Evolutionary conservation across 2,797 vertebrate genomes (phyloP).

Genomic region (Platalea minor): DNA sequence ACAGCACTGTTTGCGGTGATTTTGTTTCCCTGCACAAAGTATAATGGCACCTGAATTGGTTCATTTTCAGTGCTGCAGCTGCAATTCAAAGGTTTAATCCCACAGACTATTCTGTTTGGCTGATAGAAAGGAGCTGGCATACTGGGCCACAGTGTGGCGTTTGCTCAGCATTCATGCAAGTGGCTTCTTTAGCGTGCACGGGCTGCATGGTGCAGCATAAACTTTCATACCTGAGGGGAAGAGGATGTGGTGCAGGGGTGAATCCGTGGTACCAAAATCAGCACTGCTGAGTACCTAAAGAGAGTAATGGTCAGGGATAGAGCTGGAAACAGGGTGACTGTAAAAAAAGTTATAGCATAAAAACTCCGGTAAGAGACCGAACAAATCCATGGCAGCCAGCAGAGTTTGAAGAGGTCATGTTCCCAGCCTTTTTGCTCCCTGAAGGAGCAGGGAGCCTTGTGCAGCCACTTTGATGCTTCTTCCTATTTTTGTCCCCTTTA

Average conservation of each 20-base stretch:
- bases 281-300: not conserved
- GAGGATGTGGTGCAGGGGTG: not conserved
- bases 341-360: not conserved
- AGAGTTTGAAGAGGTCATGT: not conserved
- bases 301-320: not conserved
- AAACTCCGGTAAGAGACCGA: not conserved
- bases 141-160: rapidly evolving
- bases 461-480: not conserved
- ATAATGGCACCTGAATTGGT: not conserved
- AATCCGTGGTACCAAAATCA: not conserved
- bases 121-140: not conserved
- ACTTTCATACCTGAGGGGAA: not conserved
- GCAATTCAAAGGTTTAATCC: not conserved
- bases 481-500: not conserved
- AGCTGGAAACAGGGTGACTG: not conserved
- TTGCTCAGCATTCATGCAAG: not conserved
- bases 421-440: not conserved
- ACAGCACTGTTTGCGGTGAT: not conserved
- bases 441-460: not conserved
- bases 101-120: not conserved
- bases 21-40: not conserved
- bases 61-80: not conserved
- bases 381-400: not conserved
- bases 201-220: rapidly evolving
- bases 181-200: not conserved